Percentiles rank a stretch among this genome's conserved stretches.
These are phyloP conservation scores for Entomobrya proxima DNA, from an alignment of 2,888 invertebrate species.

Conservation along the genomic window DNA sequence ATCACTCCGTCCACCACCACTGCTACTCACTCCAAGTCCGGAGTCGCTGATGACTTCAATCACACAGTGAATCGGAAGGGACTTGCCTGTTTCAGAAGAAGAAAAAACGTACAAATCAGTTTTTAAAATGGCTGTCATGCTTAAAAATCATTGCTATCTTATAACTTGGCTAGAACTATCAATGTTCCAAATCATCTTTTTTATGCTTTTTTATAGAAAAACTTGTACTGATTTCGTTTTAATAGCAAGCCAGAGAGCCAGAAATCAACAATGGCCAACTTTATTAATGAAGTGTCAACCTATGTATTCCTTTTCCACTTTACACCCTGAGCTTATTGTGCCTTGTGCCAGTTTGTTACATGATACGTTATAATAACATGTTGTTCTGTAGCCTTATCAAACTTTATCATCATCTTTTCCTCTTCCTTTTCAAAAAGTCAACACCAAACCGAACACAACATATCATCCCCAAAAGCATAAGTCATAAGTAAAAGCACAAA, in stretches of 20 bases:
- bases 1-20: conserved; percentile 21
- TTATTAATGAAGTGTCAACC: conserved; percentile 56
- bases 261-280: no score
- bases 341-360: neutral
- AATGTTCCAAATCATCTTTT: neutral
- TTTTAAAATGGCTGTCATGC: conserved; percentile 4
- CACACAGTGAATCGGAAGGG: conserved; percentile 95
- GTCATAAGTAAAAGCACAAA: neutral
- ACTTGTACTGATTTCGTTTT: neutral
- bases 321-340: neutral
- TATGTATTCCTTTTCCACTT: conserved; percentile 7
- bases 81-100: conserved; percentile 84
- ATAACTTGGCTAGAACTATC: no score
- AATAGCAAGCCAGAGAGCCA: neutral
- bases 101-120: conserved; percentile 73
- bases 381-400: conserved; percentile 40
- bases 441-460: neutral
- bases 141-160: no score
- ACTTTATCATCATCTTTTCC: conserved; percentile 33
- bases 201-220: no score
- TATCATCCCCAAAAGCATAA: conserved; percentile 19
- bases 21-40: conserved; percentile 68
- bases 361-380: neutral
- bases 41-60: conserved; percentile 83
- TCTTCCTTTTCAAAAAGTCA: conserved; percentile 49